Base-by-base conservation (phyloP, 2,888 invertebrate genomes). In the Ctena decussata region DNA sequence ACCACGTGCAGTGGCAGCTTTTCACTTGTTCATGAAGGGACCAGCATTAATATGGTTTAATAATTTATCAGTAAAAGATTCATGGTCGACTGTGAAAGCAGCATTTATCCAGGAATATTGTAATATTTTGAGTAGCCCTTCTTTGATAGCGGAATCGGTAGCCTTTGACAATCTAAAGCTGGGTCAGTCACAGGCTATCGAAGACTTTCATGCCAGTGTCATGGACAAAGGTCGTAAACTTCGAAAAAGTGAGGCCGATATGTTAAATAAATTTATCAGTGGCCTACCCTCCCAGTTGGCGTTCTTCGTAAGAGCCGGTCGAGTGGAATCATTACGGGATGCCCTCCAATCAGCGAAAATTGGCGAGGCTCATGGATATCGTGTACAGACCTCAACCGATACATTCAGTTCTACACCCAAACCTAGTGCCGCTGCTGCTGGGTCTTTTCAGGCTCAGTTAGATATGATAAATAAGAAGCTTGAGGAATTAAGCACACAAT, bases 341-440 rank as follows among this genome's bases (percentile, higher is more conserved):
- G 69, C 74, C 18, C 35, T 79, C 6, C 78, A 78, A 21, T 35
- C 44, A 8, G 72, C 77, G 0, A 74, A 83, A 39, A 53, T 70
- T 49, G 83, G 79, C 1, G 78, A 83, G 32, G 75, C 78, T n/a
- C 79, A 83, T 78, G 83, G 83, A 1, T 83, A 83, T 60, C 2
- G 83, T 2, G 3, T 39, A 39, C 60, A 69, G 18, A 69, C 32
- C 3, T 12, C 32, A 27, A 30, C 24, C 32, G 2, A 8, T 27
- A 65, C 65, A 15, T 5, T 3, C 15, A 27, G 21, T 12, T 8
- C 37, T 15, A 18, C 60, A 60, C 21, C 60, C 1, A 30, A 27
- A 6, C 24, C 60, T 6, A 6, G 5, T 27, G 5, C 24, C 27
- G 60, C 60, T 27, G 60, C 60, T 27, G 60, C 60, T 60, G 60